Evolutionary conservation across 2,888 invertebrate species (phyloP), one percentile per base, ranked within the genome.

Genomic region (Drosophila melanocephala): DNA sequence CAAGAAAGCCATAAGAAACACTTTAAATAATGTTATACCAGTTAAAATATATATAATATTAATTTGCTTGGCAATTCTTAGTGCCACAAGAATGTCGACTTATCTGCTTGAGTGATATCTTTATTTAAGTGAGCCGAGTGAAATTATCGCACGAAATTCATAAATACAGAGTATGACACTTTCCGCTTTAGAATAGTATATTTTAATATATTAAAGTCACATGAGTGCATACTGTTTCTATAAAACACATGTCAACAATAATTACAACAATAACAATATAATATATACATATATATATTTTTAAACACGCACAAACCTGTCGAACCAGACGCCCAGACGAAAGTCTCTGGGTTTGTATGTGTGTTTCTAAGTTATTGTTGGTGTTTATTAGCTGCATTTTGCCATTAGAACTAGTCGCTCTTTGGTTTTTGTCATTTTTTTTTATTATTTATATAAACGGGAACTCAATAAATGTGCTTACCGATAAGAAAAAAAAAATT

Each of bases 301-400:
- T 47, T 57, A 60, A 37, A 63, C 79, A 79, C 60, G 82, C 82
- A 78, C 50, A 79, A 77, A 81, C 79, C 82, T 78, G 79, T 81
- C 32, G 37, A 66, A 79, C 78, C 82, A 79, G 79, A 81, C 51
- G 33, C 30, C 51, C 72, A 79, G 65, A 76, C 55, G 52, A 76
- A 77, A 66, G 77, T 66, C 50, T 47, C 53, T 33, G 14, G 30
- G n/a, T 19, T 19, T 50, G 42, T 68, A 30, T 64, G 44, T 50
- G 58, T 51, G 33, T 59, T 6, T n/a, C 37, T 39, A 57, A 56
- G 22, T 60, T 39, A 32, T 33, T 44, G 32, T 10, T 22, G 26
- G 32, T 52, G 50, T 53, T 57, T 28, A 66, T 77, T 59, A 56
- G 55, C 78, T 65, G 61, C 37, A 79, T 65, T 37, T 81, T 50